phyloP scores from a whole-genome alignment of 2,113 vertebrate species.

The Podarcis cretensis region DNA sequence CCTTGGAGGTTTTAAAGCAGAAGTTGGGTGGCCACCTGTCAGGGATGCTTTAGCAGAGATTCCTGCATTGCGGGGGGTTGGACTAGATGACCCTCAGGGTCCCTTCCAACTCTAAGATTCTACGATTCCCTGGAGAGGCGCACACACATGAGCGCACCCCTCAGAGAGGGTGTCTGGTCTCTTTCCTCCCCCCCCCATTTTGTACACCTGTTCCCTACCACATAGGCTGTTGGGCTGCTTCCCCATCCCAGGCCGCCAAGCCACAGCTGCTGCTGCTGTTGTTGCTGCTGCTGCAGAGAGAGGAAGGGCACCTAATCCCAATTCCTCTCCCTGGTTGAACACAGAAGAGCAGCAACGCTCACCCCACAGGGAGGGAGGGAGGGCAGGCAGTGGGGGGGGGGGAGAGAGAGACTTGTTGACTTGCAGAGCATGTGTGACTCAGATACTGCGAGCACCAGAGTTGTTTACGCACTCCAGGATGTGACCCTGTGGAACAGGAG shows the following conservation, averaged over 20 bases:
- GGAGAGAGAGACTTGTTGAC: background rate
- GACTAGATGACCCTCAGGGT: no score
- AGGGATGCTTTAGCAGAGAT: no score
- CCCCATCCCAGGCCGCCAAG: background rate
- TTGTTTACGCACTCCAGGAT: slow-evolving; percentile 14
- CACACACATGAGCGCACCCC: no score
- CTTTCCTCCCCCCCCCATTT: no score
- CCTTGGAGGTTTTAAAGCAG: no score
- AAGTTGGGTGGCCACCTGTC: no score
- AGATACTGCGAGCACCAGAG: background rate
- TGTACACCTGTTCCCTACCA: background rate
- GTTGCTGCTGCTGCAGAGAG: no score
- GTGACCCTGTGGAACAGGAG: background rate
- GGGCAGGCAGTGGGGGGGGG: background rate
- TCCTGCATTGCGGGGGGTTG: no score
- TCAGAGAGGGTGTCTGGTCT: no score
- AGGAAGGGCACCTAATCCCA: background rate
- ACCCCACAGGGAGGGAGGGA: background rate
- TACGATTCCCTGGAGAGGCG: no score
- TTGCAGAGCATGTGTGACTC: background rate
- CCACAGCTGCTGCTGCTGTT: background rate
- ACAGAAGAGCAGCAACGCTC: no score
- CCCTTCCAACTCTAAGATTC: no score
- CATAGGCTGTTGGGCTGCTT: background rate
- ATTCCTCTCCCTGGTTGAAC: background rate